Percentiles rank a stretch among this genome's conserved stretches.
These are phyloP conservation scores for Aotus griseimembra DNA, from an alignment of 2,797 vertebrate species.

Conservation along the genomic window DNA sequence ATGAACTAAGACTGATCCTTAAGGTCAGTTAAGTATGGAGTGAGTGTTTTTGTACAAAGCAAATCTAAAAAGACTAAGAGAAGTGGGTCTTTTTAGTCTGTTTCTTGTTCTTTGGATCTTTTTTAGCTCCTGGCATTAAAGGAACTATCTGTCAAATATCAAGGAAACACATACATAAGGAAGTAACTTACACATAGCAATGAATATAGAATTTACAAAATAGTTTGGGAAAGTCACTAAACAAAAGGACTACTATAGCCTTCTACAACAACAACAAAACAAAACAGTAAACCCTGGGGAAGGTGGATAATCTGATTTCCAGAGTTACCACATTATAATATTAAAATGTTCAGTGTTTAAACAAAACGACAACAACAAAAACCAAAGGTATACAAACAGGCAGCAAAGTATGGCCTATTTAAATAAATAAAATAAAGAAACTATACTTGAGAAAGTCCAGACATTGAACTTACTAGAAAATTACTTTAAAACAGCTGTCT, in stretches of 20 bases:
- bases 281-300: neutral
- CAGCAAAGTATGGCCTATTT: neutral
- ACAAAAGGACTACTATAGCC: neutral
- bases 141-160: slow-evolving; percentile 4
- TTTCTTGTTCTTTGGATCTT: neutral
- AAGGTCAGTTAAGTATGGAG: neutral
- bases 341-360: neutral
- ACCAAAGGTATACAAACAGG: neutral
- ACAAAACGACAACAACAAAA: neutral
- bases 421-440: neutral
- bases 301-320: neutral
- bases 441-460: neutral
- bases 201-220: neutral
- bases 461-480: neutral
- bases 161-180: neutral
- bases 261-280: neutral
- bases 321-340: neutral
- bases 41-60: neutral
- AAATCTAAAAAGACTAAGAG: neutral
- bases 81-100: neutral
- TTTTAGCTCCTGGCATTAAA: neutral
- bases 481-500: neutral
- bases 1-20: neutral
- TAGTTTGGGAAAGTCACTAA: neutral
- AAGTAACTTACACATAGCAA: neutral